Evolutionary conservation across 2,888 invertebrate genomes (phyloP).

Genomic region (Synergus japonicus): DNA sequence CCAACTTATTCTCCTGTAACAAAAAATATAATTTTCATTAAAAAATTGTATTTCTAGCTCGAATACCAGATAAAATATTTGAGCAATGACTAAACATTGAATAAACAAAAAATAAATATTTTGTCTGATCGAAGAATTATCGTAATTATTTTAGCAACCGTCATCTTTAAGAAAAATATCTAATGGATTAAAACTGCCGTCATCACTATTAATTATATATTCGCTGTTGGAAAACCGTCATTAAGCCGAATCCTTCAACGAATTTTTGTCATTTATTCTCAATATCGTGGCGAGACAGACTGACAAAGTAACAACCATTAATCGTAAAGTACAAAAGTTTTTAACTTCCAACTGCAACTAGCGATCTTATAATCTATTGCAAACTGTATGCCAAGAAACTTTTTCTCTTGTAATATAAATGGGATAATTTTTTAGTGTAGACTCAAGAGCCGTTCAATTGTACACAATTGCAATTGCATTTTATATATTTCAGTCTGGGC

Average conservation of each 20-base stretch:
- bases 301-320: not conserved
- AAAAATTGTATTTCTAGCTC: not conserved
- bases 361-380: not conserved
- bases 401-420: not conserved
- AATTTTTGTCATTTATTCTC: not conserved
- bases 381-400: not conserved
- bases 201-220: not conserved
- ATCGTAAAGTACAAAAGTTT: not conserved
- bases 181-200: not conserved
- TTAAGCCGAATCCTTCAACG: not conserved
- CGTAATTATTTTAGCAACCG: not conserved
- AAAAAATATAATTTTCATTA: slow-evolving; percentile 3
- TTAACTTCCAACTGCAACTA: not conserved
- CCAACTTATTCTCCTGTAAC: slow-evolving; percentile 56
- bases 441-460: not conserved
- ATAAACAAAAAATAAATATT: not conserved
- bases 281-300: not conserved
- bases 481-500: slow-evolving; percentile 16
- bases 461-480: slow-evolving; percentile 9
- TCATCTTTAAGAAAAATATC: not conserved
- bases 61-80: not conserved
- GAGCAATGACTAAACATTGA: not conserved
- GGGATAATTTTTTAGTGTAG: not conserved
- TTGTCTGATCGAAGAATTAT: not conserved
- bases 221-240: not conserved